Evolutionary conservation across 2,113 vertebrate genomes (phyloP), one percentile per base, ranked within the genome.

Genomic region (Oostethus manadensis): DNA sequence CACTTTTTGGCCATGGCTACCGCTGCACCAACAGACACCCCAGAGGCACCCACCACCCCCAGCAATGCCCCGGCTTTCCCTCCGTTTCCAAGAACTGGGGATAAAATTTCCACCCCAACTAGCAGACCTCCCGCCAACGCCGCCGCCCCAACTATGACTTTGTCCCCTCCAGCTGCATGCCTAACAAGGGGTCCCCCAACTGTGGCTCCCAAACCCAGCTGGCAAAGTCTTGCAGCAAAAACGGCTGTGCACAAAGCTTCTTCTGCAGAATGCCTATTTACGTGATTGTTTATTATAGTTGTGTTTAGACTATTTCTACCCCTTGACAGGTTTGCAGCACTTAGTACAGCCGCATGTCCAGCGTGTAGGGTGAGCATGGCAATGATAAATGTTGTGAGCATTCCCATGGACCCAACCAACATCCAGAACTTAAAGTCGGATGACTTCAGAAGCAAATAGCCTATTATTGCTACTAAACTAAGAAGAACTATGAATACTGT

Each of bases 281-380:
- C 84, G 0, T n/a, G 54, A 15, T 53, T 8, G 0, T n/a, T 51
- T 22, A 88, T 47, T 10, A 11, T 20, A 17, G 81, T 78, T 15
- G 29, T 78, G 56, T 72, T 72, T 10, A 71, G 60, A 1, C 3
- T 10, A 17, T 50, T 6, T 18, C 78, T 80, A 1, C 64, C 63
- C 0, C 13, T 51, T 1, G 13, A 51, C 74, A 78, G 74, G 68
- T 54, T 82, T 46, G 63, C 61, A 10, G 74, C 74, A n/a, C 35
- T 22, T 3, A 50, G 70, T 2, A 80, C 48, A 0, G 70, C 83
- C 22, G 69, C 66, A 60, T 89, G 85, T 0, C 80, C 83, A 0
- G 87, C 85, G 0, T 88, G 87, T 3, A 88, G 60, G 1, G 87
- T 89, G 14, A 89, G 81, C 35, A 89, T 58, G 22, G 85, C 82